A percentile compares a stretch with the other conserved stretches of the same genome.
These are phyloP conservation scores for Brachyhypopomus occidentalis DNA, from an alignment of 2,113 vertebrate genomes.

Conservation along the genomic window DNA sequence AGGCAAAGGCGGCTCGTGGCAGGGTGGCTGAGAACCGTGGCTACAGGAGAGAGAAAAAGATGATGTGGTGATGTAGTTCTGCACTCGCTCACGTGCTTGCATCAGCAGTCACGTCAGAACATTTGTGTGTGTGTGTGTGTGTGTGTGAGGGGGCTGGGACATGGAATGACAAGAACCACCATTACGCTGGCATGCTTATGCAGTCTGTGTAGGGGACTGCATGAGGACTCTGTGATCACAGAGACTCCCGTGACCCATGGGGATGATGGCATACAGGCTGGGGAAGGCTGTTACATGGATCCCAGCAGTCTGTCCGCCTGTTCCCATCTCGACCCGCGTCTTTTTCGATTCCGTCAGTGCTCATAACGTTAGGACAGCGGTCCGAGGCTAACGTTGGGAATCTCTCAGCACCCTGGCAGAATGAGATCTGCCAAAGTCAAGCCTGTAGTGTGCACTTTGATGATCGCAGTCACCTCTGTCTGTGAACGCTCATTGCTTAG, in stretches of 20 bases:
- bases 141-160: not conserved
- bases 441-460: not conserved
- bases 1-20: not conserved
- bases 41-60: not conserved
- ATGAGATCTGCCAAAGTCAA: not conserved
- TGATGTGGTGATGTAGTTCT: slow-evolving; percentile 19
- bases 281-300: not conserved
- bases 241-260: slow-evolving; percentile 19
- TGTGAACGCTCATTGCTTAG: not conserved
- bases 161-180: slow-evolving; percentile 7
- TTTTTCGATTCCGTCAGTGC: not conserved
- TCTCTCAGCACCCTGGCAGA: not conserved
- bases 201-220: slow-evolving; percentile 8
- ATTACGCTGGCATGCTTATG: slow-evolving; percentile 5
- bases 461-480: not conserved
- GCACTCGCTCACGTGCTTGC: slow-evolving; percentile 22
- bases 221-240: slow-evolving; percentile 16
- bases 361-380: not conserved
- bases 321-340: not conserved
- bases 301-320: not conserved
- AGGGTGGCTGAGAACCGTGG: not conserved
- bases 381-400: not conserved
- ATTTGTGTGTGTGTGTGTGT: not conserved
- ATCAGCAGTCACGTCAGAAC: slow-evolving; percentile 15
- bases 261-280: slow-evolving; percentile 1